Conservation (phyloP, 2,888 invertebrate species). For the Blastobasis lacticolella region DNA sequence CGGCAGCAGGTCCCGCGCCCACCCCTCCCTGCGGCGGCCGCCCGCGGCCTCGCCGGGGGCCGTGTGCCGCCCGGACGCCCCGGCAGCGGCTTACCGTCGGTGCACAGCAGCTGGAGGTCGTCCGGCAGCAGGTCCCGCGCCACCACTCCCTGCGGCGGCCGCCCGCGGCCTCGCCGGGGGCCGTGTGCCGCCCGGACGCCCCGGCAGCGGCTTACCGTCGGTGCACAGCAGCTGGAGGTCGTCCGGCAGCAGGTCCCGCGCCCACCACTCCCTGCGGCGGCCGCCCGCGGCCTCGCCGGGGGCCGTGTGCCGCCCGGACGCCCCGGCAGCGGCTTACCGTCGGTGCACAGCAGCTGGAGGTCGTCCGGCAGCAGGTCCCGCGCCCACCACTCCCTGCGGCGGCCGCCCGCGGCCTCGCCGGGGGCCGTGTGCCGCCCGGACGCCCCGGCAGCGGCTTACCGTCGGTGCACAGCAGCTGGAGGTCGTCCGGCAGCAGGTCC, state of each 20-base stretch:
- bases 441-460: no score
- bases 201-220: constrained; percentile 76
- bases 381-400: constrained; percentile 94
- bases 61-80: constrained; percentile 96
- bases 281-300: constrained; percentile 94
- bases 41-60: constrained; percentile 94
- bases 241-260: constrained; percentile 90
- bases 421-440: constrained; percentile 97
- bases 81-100: constrained; percentile 50
- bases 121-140: no score
- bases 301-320: constrained; percentile 95
- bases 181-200: neutral
- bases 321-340: constrained; percentile 84
- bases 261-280: constrained; percentile 93
- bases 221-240: constrained; percentile 95
- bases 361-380: constrained; percentile 93
- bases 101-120: no score
- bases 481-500: constrained; percentile 92
- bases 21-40: constrained; percentile 91
- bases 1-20: constrained; percentile 93
- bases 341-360: constrained; percentile 93
- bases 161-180: constrained; percentile 69
- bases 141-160: neutral
- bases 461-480: constrained; percentile 94
- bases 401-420: constrained; percentile 91